Conservation (phyloP, 2,888 invertebrate species). For the Nephrotoma appendiculata region DNA sequence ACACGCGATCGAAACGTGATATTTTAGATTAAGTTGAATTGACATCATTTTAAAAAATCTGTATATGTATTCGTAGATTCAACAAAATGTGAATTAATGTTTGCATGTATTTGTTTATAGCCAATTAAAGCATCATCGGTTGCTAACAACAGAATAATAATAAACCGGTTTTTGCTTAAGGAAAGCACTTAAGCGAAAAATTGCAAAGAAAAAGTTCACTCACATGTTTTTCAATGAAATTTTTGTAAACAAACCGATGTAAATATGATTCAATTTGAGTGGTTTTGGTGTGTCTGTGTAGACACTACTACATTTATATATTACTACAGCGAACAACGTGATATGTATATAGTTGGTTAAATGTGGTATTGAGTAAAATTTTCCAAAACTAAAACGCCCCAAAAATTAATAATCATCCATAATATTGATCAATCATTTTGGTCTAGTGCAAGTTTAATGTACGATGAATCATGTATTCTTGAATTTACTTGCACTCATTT, state of each 20-base stretch:
- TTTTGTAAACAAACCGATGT: neutral
- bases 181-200: neutral
- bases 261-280: neutral
- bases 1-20: neutral
- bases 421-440: too few species aligned
- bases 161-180: neutral
- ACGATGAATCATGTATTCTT: too few species aligned
- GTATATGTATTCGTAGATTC: neutral
- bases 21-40: neutral
- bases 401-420: too few species aligned
- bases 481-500: too few species aligned
- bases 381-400: too few species aligned
- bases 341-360: neutral
- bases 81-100: neutral
- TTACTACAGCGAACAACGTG: neutral
- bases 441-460: too few species aligned
- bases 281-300: neutral
- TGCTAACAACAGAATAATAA: neutral
- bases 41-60: neutral
- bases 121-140: neutral
- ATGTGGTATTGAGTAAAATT: too few species aligned
- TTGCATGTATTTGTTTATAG: neutral
- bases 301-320: neutral
- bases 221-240: neutral
- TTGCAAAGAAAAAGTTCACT: neutral